Base-by-base conservation (phyloP, 2,888 invertebrate genomes). In the Deilephila elpenor region DNA sequence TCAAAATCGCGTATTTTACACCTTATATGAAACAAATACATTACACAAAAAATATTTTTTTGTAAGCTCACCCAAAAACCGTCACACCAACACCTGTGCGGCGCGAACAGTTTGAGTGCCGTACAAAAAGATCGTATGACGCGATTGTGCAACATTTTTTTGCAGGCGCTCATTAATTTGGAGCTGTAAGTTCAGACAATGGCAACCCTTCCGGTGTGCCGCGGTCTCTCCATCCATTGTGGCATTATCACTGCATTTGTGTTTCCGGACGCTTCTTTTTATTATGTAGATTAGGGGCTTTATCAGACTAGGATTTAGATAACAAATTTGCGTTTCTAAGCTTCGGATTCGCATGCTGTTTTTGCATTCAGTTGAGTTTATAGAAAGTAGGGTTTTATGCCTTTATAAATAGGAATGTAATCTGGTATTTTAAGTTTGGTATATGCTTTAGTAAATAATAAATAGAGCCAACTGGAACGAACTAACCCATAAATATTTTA, bases 151-250 rank as follows among this genome's bases (percentile, higher is more conserved):
- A 88, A 91, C 87, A 89, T 91, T 94, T 94, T 62, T 94, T 94
- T 93, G 88, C 89, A 85, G 83, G 79, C 84, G 86, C 91, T 94
- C 94, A 94, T 94, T 94, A 94, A 94, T 93, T 94, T 93, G 90
- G 88, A 90, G 89, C 88, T 88, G 90, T 89, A 88, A 86, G 87
- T 88, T 86, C 91, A 91, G 89, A 93, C 92, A 93, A 93, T 89
- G 83, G 85, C 86, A 91, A 92, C 94, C 94, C 93, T 93, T 90
- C 88, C 85, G 83, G 79, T 83, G 85, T 82, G 71, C 75, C 87
- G 88, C 85, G 88, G 89, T 87, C 87, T 88, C 83, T 75, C 74
- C 79, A 79, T 78, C 90, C 86, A 88, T 93, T 91, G 92, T 91
- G 81, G 84, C 84, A 87, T 89, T 91, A 91, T 91, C 91, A 89